Evolutionary conservation across 2,888 invertebrate species (phyloP).

Genomic region (Orthosia cruda): DNA sequence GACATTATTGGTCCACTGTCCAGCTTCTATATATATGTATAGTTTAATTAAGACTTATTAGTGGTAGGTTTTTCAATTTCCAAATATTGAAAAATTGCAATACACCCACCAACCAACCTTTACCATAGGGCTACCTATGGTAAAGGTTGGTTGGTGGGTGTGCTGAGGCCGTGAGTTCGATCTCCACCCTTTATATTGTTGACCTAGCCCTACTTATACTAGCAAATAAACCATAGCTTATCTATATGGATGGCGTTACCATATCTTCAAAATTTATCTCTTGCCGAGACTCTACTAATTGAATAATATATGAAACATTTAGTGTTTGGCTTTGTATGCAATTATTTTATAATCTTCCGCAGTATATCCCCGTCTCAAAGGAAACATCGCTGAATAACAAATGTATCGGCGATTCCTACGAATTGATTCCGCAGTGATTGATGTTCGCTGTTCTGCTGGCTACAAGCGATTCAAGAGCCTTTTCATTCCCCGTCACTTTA

Average conservation of each 20-base stretch:
- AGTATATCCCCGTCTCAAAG: conserved; percentile 33
- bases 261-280: too few species aligned
- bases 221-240: too few species aligned
- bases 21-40: background rate
- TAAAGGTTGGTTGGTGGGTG: background rate
- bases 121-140: too few species aligned
- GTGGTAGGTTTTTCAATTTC: background rate
- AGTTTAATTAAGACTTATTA: too few species aligned
- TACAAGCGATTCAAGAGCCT: conserved; percentile 53
- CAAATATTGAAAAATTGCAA: background rate
- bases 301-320: background rate
- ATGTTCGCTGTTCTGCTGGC: conserved; percentile 67
- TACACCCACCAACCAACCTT: too few species aligned
- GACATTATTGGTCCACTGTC: too few species aligned
- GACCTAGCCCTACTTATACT: background rate
- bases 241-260: too few species aligned
- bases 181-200: background rate
- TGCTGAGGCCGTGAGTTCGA: background rate
- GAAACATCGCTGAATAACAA: conserved; percentile 65
- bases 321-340: conserved; percentile 6
- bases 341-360: conserved; percentile 50
- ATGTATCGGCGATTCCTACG: conserved; percentile 62
- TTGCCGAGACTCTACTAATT: too few species aligned
- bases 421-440: conserved; percentile 74
- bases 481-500: conserved; percentile 55